A percentile compares a stretch with the other conserved stretches of the same genome.
phyloP scores from a whole-genome alignment of 2,888 invertebrate genomes.

The Acanthopleura granulata region DNA sequence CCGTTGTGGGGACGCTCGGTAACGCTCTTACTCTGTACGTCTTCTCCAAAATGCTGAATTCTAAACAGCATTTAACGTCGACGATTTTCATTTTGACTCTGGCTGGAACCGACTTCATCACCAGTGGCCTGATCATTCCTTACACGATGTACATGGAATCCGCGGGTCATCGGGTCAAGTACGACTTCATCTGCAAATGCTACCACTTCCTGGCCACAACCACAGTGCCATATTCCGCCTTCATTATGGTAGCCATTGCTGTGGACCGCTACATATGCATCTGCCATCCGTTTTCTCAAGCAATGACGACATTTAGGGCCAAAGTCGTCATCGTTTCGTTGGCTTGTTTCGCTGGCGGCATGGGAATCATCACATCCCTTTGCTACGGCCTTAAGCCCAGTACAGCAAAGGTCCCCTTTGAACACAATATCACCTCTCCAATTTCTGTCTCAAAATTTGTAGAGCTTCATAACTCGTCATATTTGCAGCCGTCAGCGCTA shows the following conservation, averaged over 20 bases:
- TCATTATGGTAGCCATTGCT: constrained; percentile 61
- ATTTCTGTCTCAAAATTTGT: constrained; percentile 7
- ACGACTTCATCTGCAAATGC: constrained; percentile 53
- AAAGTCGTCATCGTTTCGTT: constrained; percentile 43
- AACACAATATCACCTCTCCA: background rate
- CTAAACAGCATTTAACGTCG: constrained; percentile 57
- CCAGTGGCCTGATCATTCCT: constrained; percentile 61
- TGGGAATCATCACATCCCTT: constrained; percentile 44
- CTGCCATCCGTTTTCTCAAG: constrained; percentile 59
- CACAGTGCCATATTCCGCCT: constrained; percentile 61
- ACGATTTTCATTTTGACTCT: constrained; percentile 63
- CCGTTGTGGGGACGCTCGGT: constrained; percentile 2
- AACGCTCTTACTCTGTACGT: constrained; percentile 13
- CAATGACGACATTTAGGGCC: constrained; percentile 58
- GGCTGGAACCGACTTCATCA: constrained; percentile 60
- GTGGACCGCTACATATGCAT: constrained; percentile 61
- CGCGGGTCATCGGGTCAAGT: constrained; percentile 42
- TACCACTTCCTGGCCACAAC: constrained; percentile 61
- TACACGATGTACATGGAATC: constrained; percentile 60
- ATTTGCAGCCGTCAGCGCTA: no score
- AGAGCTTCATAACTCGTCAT: background rate
- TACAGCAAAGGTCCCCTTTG: background rate
- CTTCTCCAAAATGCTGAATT: constrained; percentile 1
- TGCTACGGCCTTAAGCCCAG: constrained; percentile 40
- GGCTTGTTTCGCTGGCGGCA: constrained; percentile 35